Conservation (phyloP, 1,140 invertebrate genomes). For the Megathymus violae region DNA sequence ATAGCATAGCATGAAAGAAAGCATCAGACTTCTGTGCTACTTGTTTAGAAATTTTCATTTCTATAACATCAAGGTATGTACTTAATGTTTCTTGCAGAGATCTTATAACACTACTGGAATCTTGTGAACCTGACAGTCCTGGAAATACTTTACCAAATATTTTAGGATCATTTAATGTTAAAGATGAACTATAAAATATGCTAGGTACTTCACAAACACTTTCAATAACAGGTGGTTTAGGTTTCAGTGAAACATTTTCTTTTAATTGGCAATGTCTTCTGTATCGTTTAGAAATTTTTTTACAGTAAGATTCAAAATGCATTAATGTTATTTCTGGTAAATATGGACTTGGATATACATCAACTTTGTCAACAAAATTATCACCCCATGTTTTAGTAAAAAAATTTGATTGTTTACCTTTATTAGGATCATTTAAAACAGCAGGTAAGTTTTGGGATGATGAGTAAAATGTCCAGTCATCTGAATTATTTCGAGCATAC, state of each 20-base stretch:
- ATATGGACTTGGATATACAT: conserved; percentile 90
- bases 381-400: conserved; percentile 99
- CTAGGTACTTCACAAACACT: conserved; percentile 88
- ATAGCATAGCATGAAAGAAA: conserved; percentile 98
- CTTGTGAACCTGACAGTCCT: conserved; percentile 73
- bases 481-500: conserved; percentile 83
- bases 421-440: conserved; percentile 97
- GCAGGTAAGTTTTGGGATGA: conserved; percentile 97
- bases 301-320: conserved; percentile 95
- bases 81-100: conserved; percentile 89
- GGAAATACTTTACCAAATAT: conserved; percentile 96
- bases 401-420: conserved; percentile 95
- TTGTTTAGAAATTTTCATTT: conserved; percentile 97
- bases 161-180: conserved; percentile 91
- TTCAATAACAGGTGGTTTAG: conserved; percentile 66
- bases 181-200: conserved; percentile 93
- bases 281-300: conserved; percentile 88
- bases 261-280: conserved; percentile 84
- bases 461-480: conserved; percentile 90
- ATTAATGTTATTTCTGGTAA: conserved; percentile 92
- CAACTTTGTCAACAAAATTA: conserved; percentile 92
- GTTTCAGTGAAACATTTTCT: conserved; percentile 68
- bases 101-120: conserved; percentile 73
- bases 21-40: conserved; percentile 97
- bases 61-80: conserved; percentile 97